Base-by-base conservation (phyloP, 2,888 invertebrate genomes). In the Pegoplata infirma region DNA sequence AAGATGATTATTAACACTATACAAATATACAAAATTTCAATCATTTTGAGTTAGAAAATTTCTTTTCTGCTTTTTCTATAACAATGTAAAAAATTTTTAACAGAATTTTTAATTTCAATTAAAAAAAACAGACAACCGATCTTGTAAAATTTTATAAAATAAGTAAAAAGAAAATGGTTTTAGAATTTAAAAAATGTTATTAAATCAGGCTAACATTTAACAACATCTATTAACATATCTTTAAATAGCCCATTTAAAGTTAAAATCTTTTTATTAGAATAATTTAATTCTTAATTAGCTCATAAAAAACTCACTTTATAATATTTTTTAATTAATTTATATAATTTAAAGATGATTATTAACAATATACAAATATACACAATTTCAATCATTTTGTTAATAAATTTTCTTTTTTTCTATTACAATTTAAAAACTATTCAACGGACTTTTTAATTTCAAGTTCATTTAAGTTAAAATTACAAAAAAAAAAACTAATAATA, bases 231-330 rank as follows among this genome's bases (percentile, higher is more conserved):
- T n/a, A n/a, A n/a, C n/a, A n/a, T n/a, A n/a, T n/a, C n/a, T n/a
- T n/a, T n/a, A n/a, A n/a, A n/a, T n/a, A n/a, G n/a, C n/a, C n/a
- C n/a, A n/a, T n/a, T n/a, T n/a, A n/a, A n/a, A n/a, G n/a, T n/a
- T n/a, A n/a, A n/a, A n/a, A n/a, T n/a, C n/a, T n/a, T n/a, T n/a
- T n/a, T n/a, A n/a, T n/a, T n/a, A n/a, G n/a, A n/a, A n/a, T n/a
- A n/a, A n/a, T n/a, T n/a, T n/a, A n/a, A n/a, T n/a, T n/a, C n/a
- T n/a, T n/a, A n/a, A n/a, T n/a, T n/a, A n/a, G n/a, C n/a, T n/a
- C n/a, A n/a, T n/a, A n/a, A n/a, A n/a, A 40, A 46, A 81, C 81
- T 81, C 58, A 81, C 81, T 67, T 69, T 66, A 53, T 76, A 79
- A 63, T 46, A 72, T 21, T 8, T 21, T 66, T 64, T 76, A 40